Base-by-base conservation (phyloP, 2,888 invertebrate species). In the Aphrophora alni region DNA sequence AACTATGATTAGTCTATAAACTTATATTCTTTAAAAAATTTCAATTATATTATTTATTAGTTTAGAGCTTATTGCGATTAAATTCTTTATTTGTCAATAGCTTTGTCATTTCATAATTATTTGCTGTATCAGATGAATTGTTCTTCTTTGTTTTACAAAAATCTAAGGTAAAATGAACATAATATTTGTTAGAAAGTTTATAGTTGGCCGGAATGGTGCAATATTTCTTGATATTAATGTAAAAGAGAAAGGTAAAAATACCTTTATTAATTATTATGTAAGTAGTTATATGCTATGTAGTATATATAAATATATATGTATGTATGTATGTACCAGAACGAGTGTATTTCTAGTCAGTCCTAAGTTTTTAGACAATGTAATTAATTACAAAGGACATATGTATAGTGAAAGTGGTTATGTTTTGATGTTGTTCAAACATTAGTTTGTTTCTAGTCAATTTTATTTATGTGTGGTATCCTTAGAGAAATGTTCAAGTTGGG, bases 171-270 rank as follows among this genome's bases (percentile, higher is more conserved):
- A 68, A 21, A 68, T 21, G 12, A 69, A 69, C 4, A 10, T 10
- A 21, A 21, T 26, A 71, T 71, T 71, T 17, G 28, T 28, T 71
- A 26, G 2, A 71, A n/a, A 44, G 26, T 75, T 75, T 77, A 77
- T 38, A 38, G 68, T 26, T 17, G 84, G 84, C 83, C 80, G 84
- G 84, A 79, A 75, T 78, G 78, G 84, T 84, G 84, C 84, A 84
- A 84, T 84, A 84, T 81, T 82, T 78, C 68, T 82, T 80, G 80
- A 74, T 77, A 25, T 69, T 77, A 77, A 25, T 69, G 25, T 69
- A 69, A 51, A 38, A 44, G 44, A 44, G 0, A 38, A 33, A 2
- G 73, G 26, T 25, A 74, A 70, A 72, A n/a, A 28, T 27, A 33
- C 33, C 33, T 3, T 33, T 33, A 3, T 44, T 44, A 5, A 59